Conservation (phyloP, 2,113 vertebrate species). For the Odobenus rosmarus region DNA sequence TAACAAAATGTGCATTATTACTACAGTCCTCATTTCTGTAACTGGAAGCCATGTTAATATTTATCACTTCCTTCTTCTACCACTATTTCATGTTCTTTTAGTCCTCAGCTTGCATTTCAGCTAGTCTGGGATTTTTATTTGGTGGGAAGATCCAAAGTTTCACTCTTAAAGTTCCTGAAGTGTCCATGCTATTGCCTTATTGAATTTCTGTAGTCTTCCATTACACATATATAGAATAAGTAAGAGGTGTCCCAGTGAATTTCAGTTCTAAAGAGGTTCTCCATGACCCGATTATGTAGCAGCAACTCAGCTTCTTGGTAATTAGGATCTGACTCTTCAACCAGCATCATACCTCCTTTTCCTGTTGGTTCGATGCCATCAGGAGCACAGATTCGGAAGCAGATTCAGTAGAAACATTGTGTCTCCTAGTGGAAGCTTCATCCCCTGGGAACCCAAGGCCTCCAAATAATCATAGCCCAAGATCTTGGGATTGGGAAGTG, state of each 20-base stretch:
- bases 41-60: neutral
- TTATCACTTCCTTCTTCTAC: neutral
- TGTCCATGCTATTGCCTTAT: neutral
- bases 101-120: neutral
- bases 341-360: neutral
- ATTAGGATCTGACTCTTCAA: neutral
- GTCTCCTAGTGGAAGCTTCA: neutral
- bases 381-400: neutral
- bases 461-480: neutral
- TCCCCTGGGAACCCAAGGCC: neutral
- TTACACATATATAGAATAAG: neutral
- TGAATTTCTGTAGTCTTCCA: neutral
- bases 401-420: neutral
- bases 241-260: neutral
- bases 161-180: neutral
- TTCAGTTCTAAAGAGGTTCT: neutral
- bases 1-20: neutral
- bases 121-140: neutral
- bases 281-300: neutral
- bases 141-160: neutral
- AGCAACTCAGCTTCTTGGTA: neutral
- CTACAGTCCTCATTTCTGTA: neutral
- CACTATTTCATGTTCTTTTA: neutral
- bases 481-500: neutral
- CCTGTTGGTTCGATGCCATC: neutral